Base-by-base conservation (phyloP, 2,113 vertebrate genomes). In the Chaetodon trifascialis region DNA sequence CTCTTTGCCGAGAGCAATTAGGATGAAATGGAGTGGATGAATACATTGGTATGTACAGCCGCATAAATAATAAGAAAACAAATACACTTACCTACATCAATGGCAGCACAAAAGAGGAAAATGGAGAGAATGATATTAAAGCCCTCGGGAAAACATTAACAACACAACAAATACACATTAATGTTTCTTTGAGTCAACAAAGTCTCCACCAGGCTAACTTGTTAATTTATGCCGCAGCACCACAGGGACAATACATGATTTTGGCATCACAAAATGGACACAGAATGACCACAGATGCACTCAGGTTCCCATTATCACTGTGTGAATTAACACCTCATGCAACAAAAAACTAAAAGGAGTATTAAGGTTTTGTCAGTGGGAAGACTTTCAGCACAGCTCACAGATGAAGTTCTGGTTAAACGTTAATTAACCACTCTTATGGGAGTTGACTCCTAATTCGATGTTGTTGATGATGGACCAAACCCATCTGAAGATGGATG, bases 61-160 rank as follows among this genome's bases (percentile, higher is more conserved):
- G 56, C 21, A 79, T 73, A 63, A 78, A 79, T 56, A 76, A 55
- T 34, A 51, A 21, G 55, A 78, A 79, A 76, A 79, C 58, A 86
- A 83, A 76, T 69, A 69, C 58, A 87, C 89, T 92, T 88, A 92
- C 88, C 92, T 93, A 69, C 82, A 84, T 82, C 52, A 73, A 73
- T 72, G 82, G 68, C 44, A 70, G 85, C 76, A 79, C 30, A 40
- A 72, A 60, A 44, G 44, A 38, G 49, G 47, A 67, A 65, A 72
- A 23, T 21, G 46, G 17, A 70, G 4, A 89, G 46, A 79, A 72
- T 17, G 64, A 71, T 58, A 70, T 70, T 75, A 85, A 69, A 19
- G n/a, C 69, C 56, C 68, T 6, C 4, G 17, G 66, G 58, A 49
- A 82, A 65, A 84, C 73, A 68, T 55, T 49, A 68, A 64, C 73